Conservation (phyloP, 2,797 vertebrate genomes). For the Numenius phaeopus region DNA sequence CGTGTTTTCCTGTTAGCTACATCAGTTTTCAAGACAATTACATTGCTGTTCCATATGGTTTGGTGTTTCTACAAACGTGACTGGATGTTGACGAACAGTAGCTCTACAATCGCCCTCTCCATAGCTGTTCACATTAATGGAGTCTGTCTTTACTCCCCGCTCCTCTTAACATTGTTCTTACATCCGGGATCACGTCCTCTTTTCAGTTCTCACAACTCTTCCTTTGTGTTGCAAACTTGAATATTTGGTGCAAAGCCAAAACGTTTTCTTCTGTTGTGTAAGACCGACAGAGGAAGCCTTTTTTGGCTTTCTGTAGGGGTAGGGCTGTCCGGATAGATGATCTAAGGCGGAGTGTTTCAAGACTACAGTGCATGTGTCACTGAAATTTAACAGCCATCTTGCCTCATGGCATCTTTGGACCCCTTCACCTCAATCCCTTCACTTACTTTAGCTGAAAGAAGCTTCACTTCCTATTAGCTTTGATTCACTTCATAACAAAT, state of each 20-base stretch:
- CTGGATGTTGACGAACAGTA: rapidly evolving
- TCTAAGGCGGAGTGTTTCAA: background rate
- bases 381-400: slow-evolving; percentile 23
- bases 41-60: background rate
- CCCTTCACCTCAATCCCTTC: slow-evolving; percentile 15
- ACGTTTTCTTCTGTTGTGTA: background rate
- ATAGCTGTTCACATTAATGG: background rate
- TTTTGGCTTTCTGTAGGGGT: background rate
- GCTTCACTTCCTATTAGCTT: slow-evolving; percentile 71
- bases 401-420: background rate
- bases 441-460: slow-evolving; percentile 62
- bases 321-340: background rate
- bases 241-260: background rate
- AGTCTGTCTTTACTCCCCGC: background rate
- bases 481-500: slow-evolving; percentile 60
- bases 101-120: background rate
- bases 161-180: background rate
- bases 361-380: background rate
- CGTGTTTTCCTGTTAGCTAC: background rate
- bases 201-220: background rate
- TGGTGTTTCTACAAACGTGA: background rate
- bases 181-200: background rate
- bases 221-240: background rate
- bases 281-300: background rate
- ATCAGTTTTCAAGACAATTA: background rate